Percentiles rank a stretch among this genome's conserved stretches.
Evolutionary conservation across 1,140 invertebrate genomes (phyloP).

Genomic region (Mycetomoellerius zeteki): DNA sequence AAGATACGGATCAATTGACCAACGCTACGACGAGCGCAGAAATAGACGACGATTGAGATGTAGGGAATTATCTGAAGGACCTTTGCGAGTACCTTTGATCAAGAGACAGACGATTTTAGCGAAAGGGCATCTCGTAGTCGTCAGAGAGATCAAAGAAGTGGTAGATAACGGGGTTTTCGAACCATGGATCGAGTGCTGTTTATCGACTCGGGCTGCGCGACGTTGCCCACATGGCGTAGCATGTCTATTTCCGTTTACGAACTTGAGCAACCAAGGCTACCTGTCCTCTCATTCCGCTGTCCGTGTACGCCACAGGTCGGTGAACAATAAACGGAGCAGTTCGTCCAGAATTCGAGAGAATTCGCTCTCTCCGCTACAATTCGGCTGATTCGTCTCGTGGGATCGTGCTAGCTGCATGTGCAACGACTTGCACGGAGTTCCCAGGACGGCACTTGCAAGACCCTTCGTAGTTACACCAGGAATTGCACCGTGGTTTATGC

Average conservation of each 20-base stretch:
- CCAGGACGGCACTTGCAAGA: slow-evolving; percentile 69
- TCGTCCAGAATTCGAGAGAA: slow-evolving; percentile 57
- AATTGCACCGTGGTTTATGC: slow-evolving; percentile 73
- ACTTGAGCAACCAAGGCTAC: slow-evolving; percentile 45
- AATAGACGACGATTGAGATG: slow-evolving; percentile 24
- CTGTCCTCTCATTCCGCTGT: slow-evolving; percentile 67
- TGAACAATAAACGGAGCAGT: slow-evolving; percentile 61
- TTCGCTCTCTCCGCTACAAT: slow-evolving; percentile 44
- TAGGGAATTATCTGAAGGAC: slow-evolving; percentile 13
- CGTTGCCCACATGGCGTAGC: slow-evolving; percentile 76
- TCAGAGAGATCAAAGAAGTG: slow-evolving; percentile 75
- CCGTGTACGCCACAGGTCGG: background rate
- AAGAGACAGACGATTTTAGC: slow-evolving; percentile 17
- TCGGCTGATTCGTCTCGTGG: slow-evolving; percentile 60
- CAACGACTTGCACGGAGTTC: slow-evolving; percentile 60
- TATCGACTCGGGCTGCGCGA: slow-evolving; percentile 69
- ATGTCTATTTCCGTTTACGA: slow-evolving; percentile 73
- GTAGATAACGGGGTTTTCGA: slow-evolving; percentile 68
- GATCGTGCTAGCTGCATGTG: slow-evolving; percentile 55
- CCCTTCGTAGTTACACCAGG: slow-evolving; percentile 44
- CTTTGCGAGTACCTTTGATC: slow-evolving; percentile 61
- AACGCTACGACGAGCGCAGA: slow-evolving; percentile 9
- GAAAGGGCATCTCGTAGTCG: slow-evolving; percentile 44
- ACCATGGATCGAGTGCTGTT: slow-evolving; percentile 70
- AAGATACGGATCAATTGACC: background rate